Evolutionary conservation across 2,888 invertebrate species (phyloP), one percentile per base, ranked within the genome.

Genomic region (Helleia helle): DNA sequence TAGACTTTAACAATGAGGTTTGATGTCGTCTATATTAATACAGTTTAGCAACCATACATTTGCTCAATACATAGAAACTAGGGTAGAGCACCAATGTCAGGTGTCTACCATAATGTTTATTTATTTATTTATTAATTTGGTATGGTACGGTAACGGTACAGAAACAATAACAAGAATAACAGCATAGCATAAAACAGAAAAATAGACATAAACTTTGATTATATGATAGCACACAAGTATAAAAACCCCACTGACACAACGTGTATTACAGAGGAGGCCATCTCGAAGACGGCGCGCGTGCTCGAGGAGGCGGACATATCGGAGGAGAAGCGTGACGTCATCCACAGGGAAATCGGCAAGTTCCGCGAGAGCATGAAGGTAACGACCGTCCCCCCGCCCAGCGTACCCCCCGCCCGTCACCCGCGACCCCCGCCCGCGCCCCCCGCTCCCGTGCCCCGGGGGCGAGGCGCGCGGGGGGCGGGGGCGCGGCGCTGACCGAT

Each of bases 301-400:
- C 81, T 94, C 22, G 93, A 93, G 57, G 94, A 94, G 60, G 92
- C 93, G 18, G 96, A 95, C 70, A 91, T 97, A 47, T 98, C 98
- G 67, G 97, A 97, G 77, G 97, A 97, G 67, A 97, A 97, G 76
- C 91, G 96, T 36, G 96, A 96, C 76, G 89, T 98, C 56, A 99
- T 99, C 57, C 96, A 95, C 63, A 89, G 97, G 58, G 99, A 99
- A 88, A 99, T 99, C 75, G 95, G 95, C 59, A 96, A 96, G 83
- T 99, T 99, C 86, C 90, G 98, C 49, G 97, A 97, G 86, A 94
- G 95, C 55, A 97, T 96, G 92, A 96, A 96, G 94, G 95, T 95
- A 51, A 43, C 31, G 29, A 26, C 48, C 42, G 31, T 37, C 40
- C 26, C 38, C 38, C 15, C 40, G 36, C 18, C 38, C 27, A 42